Conservation (phyloP, 2,797 vertebrate species). For the Catostomus latipinnis region DNA sequence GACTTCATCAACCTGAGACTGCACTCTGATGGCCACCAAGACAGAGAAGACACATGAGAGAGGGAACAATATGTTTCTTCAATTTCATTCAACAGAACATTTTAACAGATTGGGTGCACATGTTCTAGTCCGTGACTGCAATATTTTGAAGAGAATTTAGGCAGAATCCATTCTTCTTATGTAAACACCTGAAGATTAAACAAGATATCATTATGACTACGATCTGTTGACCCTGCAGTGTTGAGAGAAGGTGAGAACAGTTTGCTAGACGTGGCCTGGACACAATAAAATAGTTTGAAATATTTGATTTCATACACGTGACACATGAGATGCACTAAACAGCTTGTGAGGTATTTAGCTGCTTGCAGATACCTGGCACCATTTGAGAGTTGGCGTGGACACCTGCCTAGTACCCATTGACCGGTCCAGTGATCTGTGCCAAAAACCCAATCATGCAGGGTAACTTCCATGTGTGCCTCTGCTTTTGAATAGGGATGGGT, state of each 20-base stretch:
- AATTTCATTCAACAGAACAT: slow-evolving; percentile 12
- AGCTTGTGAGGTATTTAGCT: slow-evolving; percentile 28
- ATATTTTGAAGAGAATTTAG: slow-evolving; percentile 7
- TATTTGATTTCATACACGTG: slow-evolving; percentile 26
- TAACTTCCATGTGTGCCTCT: slow-evolving; percentile 1
- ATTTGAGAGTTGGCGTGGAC: slow-evolving; percentile 9
- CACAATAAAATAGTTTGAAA: slow-evolving; percentile 25
- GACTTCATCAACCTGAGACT: slow-evolving; percentile 98
- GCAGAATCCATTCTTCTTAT: slow-evolving; percentile 1
- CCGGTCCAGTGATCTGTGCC: not conserved
- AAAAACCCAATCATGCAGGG: not conserved
- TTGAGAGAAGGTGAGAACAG: slow-evolving; percentile 17
- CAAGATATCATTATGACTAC: slow-evolving; percentile 33
- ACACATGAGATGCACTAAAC: slow-evolving; percentile 4
- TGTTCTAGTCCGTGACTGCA: not conserved
- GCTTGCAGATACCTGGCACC: slow-evolving; percentile 32
- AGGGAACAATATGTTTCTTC: slow-evolving; percentile 11
- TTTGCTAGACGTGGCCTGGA: slow-evolving; percentile 31
- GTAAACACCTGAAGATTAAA: slow-evolving; percentile 4
- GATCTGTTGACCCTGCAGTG: slow-evolving; percentile 37
- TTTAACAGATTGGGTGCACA: slow-evolving; percentile 23
- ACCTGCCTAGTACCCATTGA: not conserved
- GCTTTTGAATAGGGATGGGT: too few species aligned
- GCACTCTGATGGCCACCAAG: slow-evolving; percentile 80
- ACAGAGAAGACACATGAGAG: slow-evolving; percentile 14